A percentile compares a stretch with the other conserved stretches of the same genome.
Evolutionary conservation across 1,140 invertebrate species (phyloP).

Genomic region (Bombus difficillimus): DNA sequence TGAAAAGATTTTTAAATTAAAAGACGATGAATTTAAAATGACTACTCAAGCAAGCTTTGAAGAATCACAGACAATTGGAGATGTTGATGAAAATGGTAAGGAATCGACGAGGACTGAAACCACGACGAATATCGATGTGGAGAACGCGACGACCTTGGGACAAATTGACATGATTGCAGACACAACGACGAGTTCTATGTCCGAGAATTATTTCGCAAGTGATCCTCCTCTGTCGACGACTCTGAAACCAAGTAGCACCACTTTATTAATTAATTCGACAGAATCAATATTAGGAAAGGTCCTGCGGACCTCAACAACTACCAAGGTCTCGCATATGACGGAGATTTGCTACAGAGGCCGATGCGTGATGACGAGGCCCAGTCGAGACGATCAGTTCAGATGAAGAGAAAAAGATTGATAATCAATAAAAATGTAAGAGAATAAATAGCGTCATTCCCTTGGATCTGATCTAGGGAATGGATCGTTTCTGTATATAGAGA

Average conservation of each 20-base stretch:
- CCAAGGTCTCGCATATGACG: constrained; percentile 91
- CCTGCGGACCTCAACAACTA: constrained; percentile 89
- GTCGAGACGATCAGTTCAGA: constrained; percentile 71
- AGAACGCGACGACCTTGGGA: constrained; percentile 23
- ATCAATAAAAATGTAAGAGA: neutral
- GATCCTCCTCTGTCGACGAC: constrained; percentile 14
- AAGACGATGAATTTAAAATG: constrained; percentile 64
- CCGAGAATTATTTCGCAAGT: neutral
- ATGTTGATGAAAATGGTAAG: neutral
- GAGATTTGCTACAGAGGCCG: constrained; percentile 93
- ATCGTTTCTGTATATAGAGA: neutral
- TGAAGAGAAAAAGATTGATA: constrained; percentile 48
- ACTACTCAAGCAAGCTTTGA: neutral
- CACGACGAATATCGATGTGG: constrained; percentile 17
- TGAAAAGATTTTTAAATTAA: neutral
- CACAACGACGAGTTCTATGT: neutral
- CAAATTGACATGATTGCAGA: neutral
- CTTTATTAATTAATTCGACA: constrained; percentile 64
- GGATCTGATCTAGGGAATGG: neutral
- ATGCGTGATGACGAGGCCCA: constrained; percentile 89
- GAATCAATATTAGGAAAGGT: constrained; percentile 81
- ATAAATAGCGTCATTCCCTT: neutral
- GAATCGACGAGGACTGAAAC: neutral
- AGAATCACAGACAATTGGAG: neutral
- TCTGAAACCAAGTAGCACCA: constrained; percentile 57